Percentiles rank a stretch among this genome's conserved stretches.
Evolutionary conservation across 2,888 invertebrate species (phyloP).

Genomic region (Yponomeuta plumbellus): DNA sequence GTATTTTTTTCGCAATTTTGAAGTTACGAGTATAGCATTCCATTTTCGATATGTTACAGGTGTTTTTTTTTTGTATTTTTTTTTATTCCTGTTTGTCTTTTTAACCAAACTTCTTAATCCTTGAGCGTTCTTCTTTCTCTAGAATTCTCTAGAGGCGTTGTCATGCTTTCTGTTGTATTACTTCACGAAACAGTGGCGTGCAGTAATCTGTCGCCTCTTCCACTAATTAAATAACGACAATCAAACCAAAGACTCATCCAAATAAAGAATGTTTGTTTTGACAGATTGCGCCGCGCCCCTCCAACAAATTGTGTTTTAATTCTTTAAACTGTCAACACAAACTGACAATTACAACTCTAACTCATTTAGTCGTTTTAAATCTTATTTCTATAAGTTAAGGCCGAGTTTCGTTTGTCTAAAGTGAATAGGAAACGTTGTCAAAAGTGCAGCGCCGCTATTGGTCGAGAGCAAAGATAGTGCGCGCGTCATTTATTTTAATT

Average conservation of each 20-base stretch:
- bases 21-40: too few relatives aligned
- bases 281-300: constrained; percentile 58
- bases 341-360: constrained; percentile 22
- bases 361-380: background rate
- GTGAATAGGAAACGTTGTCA: constrained; percentile 2
- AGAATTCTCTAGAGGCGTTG: too few relatives aligned
- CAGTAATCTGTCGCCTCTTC: constrained; percentile 20
- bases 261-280: constrained; percentile 60
- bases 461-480: constrained; percentile 39
- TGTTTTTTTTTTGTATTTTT: too few relatives aligned
- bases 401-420: background rate
- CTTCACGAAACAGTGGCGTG: background rate
- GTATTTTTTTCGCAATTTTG: too few relatives aligned
- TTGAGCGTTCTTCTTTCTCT: too few relatives aligned
- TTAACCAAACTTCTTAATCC: too few relatives aligned
- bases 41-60: too few relatives aligned
- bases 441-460: constrained; percentile 40
- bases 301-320: constrained; percentile 64
- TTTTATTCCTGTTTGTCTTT: too few relatives aligned
- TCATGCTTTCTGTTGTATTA: background rate
- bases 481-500: constrained; percentile 74
- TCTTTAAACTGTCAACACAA: constrained; percentile 68
- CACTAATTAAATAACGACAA: constrained; percentile 51
- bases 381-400: background rate
- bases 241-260: constrained; percentile 46